A percentile compares a stretch with the other conserved stretches of the same genome.
These are phyloP conservation scores for Melinaea marsaeus DNA, from an alignment of 2,888 invertebrate genomes.

Conservation along the genomic window DNA sequence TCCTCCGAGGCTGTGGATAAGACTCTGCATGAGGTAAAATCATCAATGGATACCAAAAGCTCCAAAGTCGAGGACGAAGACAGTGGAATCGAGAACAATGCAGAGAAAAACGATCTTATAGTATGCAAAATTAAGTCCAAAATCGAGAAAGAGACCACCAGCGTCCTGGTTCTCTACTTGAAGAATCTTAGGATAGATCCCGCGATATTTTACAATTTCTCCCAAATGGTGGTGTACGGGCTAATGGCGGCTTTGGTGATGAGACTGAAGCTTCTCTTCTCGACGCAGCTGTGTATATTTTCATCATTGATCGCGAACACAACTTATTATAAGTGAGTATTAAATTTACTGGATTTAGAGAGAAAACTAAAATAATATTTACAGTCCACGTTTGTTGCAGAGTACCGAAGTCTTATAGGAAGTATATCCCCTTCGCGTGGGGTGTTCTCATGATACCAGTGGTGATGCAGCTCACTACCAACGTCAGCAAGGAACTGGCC, in stretches of 20 bases:
- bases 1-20: slow-evolving; percentile 27
- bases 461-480: background rate
- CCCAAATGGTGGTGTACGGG: slow-evolving; percentile 84
- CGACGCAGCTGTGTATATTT: slow-evolving; percentile 86
- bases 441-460: slow-evolving; percentile 38
- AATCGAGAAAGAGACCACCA: slow-evolving; percentile 29
- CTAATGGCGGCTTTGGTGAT: slow-evolving; percentile 86
- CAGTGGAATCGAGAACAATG: slow-evolving; percentile 75
- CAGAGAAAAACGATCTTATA: slow-evolving; percentile 42
- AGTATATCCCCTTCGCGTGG: slow-evolving; percentile 44
- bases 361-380: too few relatives aligned
- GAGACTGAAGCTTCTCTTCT: slow-evolving; percentile 87
- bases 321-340: slow-evolving; percentile 73
- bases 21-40: slow-evolving; percentile 25
- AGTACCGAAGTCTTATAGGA: slow-evolving; percentile 29
- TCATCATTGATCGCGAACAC: slow-evolving; percentile 81
- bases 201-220: slow-evolving; percentile 81
- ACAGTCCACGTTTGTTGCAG: slow-evolving; percentile 22
- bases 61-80: slow-evolving; percentile 62
- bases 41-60: slow-evolving; percentile 36
- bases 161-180: slow-evolving; percentile 45
- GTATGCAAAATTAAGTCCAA: slow-evolving; percentile 39
- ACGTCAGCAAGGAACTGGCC: slow-evolving; percentile 5
- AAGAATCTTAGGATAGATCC: slow-evolving; percentile 66
- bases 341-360: too few relatives aligned